Base-by-base conservation (phyloP, 2,797 vertebrate genomes). In the Scolopax rusticola region DNA sequence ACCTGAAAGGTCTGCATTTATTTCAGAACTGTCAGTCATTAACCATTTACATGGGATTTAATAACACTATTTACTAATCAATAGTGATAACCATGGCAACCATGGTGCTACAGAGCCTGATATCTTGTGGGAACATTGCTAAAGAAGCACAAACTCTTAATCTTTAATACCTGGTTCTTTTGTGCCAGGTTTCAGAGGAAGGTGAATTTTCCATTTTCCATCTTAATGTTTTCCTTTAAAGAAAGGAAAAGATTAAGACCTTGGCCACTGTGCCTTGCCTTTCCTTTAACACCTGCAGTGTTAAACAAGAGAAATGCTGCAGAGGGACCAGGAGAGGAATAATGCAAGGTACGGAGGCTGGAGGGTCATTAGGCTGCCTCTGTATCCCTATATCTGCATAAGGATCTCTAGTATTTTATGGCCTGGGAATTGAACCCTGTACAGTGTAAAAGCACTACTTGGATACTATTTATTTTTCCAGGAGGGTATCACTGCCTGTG, bases 81-180 rank as follows among this genome's bases (percentile, higher is more conserved):
- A 83, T 91, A 89, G 59, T 80, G 67, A 94, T 87, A 82, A 79
- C 95, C 82, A 75, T 77, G 91, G 95, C 91, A 96, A 97, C 95
- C 53, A 20, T 71, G 90, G 38, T 63, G 63, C 91, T 68, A 30
- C 32, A 48, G 27, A 30, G 8, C n/a, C 41, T 77, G 16, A 15
- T 69, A 21, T 38, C 75, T 73, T 69, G 17, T 54, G 51, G 70
- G 75, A 87, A 77, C 51, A 64, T 5, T 43, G 68, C 48, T 81
- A 15, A 85, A 88, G 90, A 96, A 96, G 65, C 63, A 93, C 33
- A 83, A 67, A 94, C 45, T 91, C 70, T 14, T 47, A 65, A 51
- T 84, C 64, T 79, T 60, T 80, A 75, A 80, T n/a, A 80, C 18
- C 21, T 80, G 48, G 7, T 23, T 89, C 57, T 83, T 73, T 81